Conservation (phyloP, 2,113 vertebrate species). For the Chaetura pelagica region DNA sequence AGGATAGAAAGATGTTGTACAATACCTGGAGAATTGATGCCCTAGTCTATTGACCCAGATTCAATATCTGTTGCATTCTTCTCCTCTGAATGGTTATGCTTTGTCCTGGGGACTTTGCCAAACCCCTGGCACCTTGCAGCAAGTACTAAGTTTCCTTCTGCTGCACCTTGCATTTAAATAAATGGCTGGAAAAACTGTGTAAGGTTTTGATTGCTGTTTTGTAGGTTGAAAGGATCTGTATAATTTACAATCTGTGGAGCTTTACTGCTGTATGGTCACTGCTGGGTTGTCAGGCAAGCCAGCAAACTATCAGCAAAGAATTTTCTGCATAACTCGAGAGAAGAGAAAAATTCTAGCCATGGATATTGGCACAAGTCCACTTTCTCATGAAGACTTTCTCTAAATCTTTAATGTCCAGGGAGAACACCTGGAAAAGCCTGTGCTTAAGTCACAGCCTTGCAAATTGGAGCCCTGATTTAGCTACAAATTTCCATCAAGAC, state of each 20-base stretch:
- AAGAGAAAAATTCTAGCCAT: not conserved
- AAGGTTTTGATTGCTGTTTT: not conserved
- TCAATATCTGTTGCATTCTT: not conserved
- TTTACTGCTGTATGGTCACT: not conserved
- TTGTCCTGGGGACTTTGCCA: not conserved
- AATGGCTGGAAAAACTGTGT: not conserved
- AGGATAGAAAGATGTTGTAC: not conserved
- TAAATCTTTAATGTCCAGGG: constrained; percentile 22
- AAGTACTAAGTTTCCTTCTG: not conserved
- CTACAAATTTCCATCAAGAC: not conserved
- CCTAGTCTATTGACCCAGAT: not conserved
- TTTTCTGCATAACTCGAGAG: not conserved
- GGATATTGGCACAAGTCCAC: constrained; percentile 4
- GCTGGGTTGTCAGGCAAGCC: not conserved
- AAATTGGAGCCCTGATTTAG: not conserved
- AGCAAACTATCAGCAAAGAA: not conserved
- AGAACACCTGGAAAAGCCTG: constrained; percentile 36
- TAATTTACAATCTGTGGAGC: not conserved
- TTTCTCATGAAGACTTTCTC: not conserved
- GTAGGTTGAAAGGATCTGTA: not conserved
- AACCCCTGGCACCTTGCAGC: not conserved
- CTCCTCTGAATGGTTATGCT: not conserved
- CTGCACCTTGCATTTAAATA: not conserved
- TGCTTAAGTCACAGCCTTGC: not conserved
- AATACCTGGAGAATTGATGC: not conserved